phyloP scores from a whole-genome alignment of 1,140 invertebrate species.

The Vanessa tameamea region DNA sequence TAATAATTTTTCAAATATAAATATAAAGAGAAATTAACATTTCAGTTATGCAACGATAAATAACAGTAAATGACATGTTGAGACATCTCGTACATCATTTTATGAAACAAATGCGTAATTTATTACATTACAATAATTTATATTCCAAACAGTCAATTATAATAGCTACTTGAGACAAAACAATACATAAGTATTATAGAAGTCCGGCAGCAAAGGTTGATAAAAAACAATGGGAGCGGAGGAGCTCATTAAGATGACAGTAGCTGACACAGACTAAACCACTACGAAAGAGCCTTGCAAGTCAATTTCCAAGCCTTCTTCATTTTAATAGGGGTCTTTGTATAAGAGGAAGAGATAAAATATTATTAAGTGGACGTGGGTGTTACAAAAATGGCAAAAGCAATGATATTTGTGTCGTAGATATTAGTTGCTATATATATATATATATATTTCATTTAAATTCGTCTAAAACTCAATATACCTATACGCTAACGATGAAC shows the following conservation, averaged over 20 bases:
- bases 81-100: no score
- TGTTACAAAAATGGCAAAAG: neutral
- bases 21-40: no score
- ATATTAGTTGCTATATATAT: neutral
- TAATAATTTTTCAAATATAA: no score
- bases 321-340: conserved; percentile 25
- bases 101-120: no score
- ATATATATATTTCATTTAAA: no score
- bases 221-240: conserved; percentile 13
- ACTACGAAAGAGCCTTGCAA: conserved; percentile 10
- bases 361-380: neutral
- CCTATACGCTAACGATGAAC: no score
- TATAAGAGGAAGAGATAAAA: conserved; percentile 1
- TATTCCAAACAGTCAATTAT: no score
- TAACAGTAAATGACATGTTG: no score
- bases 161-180: neutral
- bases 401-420: neutral
- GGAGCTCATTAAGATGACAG: conserved; percentile 8
- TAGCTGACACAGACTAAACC: conserved; percentile 18
- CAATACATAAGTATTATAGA: neutral
- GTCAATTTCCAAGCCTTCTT: conserved; percentile 14
- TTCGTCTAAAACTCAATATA: neutral
- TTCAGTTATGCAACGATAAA: no score
- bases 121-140: no score
- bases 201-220: neutral